Conservation (phyloP, 2,113 vertebrate genomes). For the Crypturellus undulatus region DNA sequence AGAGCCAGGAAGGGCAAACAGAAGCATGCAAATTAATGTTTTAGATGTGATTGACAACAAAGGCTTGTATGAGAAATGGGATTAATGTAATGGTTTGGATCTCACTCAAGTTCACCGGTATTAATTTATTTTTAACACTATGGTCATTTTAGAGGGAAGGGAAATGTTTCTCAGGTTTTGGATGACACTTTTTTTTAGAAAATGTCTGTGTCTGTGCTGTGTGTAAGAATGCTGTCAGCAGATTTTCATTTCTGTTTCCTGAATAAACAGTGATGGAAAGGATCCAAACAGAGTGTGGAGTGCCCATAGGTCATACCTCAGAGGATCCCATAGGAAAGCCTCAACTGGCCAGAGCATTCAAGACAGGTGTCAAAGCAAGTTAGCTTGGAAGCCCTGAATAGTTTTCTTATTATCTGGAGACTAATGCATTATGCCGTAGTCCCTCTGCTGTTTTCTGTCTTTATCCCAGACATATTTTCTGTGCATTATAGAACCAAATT, state of each 20-base stretch:
- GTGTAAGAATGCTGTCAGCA: background rate
- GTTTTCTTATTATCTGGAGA: background rate
- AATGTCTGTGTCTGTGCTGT: background rate
- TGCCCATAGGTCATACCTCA: background rate
- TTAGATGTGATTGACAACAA: background rate
- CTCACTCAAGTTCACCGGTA: background rate
- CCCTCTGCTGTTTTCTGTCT: background rate
- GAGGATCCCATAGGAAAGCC: background rate
- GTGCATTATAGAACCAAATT: background rate
- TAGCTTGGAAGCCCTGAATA: background rate
- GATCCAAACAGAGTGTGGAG: background rate
- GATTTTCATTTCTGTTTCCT: background rate
- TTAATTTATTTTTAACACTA: background rate
- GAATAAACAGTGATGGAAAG: background rate
- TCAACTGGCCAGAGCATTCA: background rate
- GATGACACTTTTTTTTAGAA: background rate
- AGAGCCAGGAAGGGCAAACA: slow-evolving; percentile 53
- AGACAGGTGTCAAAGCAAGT: background rate
- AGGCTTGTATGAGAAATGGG: background rate
- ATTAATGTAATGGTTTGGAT: background rate
- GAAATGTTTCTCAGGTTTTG: background rate
- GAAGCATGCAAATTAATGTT: background rate
- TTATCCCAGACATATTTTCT: background rate
- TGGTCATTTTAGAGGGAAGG: background rate
- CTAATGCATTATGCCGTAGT: background rate